Evolutionary conservation across 2,113 vertebrate species (phyloP), one percentile per base, ranked within the genome.

Genomic region (Chaetodon auriga): DNA sequence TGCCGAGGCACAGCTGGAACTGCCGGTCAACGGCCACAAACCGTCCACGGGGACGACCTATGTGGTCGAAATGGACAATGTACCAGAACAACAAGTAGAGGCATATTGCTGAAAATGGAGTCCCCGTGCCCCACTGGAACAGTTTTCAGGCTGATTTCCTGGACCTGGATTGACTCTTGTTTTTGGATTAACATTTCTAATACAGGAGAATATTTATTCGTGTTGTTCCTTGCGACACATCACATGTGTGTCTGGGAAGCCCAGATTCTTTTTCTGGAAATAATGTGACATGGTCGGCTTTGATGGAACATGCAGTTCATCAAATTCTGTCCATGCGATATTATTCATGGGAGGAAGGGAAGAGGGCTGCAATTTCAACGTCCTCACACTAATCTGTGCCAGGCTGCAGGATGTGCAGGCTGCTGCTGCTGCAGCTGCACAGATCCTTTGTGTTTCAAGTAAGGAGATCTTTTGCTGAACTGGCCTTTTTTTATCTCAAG

Each of bases 11-110:
- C 87, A 90, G 10, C 2, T 85, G 3, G 95, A 96, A 16, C 85
- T 90, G 38, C 87, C 68, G 1, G 46, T 81, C 10, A 95, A 95
- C 10, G 92, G 91, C 53, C 89, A 87, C 74, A 94, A 92, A n/a
- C 88, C 92, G 0, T 41, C 93, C 21, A 90, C 83, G 0, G 92
- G 89, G 11, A 41, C 65, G 0, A 30, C 70, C 0, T 81, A 80
- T 5, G 55, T 81, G 75, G 71, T 92, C 2, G 85, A 90, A 25
- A 57, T 81, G 84, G 90, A 89, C 36, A 6, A 12, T 0, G 73
- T 5, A 0, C 66, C 89, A 7, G 90, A 93, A 13, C 82, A 55
- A 14, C 92, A 91, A n/a, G 87, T 84, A 7, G 93, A 95, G 87
- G 94, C 64, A 0, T 95, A 94, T 7, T 95, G 91, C 55, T 95